These are phyloP conservation scores for Hemaris fuciformis DNA, from an alignment of 2,888 invertebrate genomes.

Conservation along the genomic window DNA sequence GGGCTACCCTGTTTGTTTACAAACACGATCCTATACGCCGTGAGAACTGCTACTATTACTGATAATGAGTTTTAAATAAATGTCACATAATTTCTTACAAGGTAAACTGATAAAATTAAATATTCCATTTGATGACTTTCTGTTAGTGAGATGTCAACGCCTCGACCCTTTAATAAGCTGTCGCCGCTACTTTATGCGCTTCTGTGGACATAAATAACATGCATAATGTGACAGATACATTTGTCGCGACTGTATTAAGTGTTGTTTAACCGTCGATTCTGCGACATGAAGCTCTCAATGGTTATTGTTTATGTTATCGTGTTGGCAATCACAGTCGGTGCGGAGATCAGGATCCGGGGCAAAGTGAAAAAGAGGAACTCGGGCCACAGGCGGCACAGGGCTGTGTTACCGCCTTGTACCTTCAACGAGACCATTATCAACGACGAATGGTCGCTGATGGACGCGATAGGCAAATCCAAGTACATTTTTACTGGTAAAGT, in stretches of 20 bases:
- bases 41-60: constrained; percentile 39
- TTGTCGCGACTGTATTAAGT: constrained; percentile 58
- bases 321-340: constrained; percentile 63
- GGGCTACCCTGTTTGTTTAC: constrained; percentile 60
- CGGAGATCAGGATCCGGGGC: constrained; percentile 73
- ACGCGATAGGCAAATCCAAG: constrained; percentile 74
- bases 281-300: constrained; percentile 66
- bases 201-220: constrained; percentile 66
- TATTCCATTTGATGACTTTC: constrained; percentile 56
- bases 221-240: constrained; percentile 78
- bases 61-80: constrained; percentile 39
- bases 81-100: constrained; percentile 33
- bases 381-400: constrained; percentile 65
- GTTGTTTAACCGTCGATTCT: constrained; percentile 60
- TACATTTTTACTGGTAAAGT: constrained; percentile 79
- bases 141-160: constrained; percentile 72
- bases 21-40: constrained; percentile 48
- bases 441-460: constrained; percentile 76
- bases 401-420: constrained; percentile 67
- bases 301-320: constrained; percentile 73
- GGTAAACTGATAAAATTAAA: constrained; percentile 49
- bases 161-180: constrained; percentile 62
- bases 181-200: constrained; percentile 59
- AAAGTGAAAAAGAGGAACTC: constrained; percentile 74
- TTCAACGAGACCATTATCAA: constrained; percentile 78